Percentiles rank a stretch among this genome's conserved stretches.
phyloP scores from a whole-genome alignment of 2,113 vertebrate species.

The Bujurquina vittata region DNA sequence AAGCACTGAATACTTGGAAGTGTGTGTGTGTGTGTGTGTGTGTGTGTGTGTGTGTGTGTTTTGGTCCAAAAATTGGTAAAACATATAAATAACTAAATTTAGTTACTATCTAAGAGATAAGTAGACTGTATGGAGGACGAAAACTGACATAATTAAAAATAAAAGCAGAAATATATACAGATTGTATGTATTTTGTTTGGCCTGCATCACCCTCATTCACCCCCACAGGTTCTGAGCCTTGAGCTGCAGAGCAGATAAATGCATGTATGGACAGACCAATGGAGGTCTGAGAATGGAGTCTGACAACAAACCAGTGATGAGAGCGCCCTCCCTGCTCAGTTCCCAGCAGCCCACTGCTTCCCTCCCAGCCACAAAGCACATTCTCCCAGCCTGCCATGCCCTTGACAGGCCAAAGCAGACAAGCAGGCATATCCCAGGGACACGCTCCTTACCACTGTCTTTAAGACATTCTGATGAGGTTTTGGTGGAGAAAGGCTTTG shows the following conservation, averaged over 20 bases:
- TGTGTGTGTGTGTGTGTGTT: not conserved
- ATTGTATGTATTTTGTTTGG: not conserved
- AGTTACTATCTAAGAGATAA: not conserved
- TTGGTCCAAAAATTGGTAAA: not conserved
- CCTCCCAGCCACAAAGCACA: conserved; percentile 77
- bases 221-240: conserved; percentile 35
- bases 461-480: conserved; percentile 45
- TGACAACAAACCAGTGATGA: conserved; percentile 71
- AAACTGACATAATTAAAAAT: too few relatives aligned
- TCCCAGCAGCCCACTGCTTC: conserved; percentile 63
- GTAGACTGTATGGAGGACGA: too few relatives aligned
- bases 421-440: conserved; percentile 35
- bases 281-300: conserved; percentile 68
- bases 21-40: not conserved
- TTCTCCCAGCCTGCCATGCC: conserved; percentile 62
- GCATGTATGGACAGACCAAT: not conserved
- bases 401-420: conserved; percentile 67
- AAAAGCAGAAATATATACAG: too few relatives aligned
- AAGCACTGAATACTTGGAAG: not conserved
- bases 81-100: too few relatives aligned
- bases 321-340: conserved; percentile 56
- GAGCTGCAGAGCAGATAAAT: conserved; percentile 9
- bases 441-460: conserved; percentile 41
- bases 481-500: conserved; percentile 32
- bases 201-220: not conserved